Evolutionary conservation across 2,888 invertebrate species (phyloP), one percentile per base, ranked within the genome.

Genomic region (Diadromus collaris): DNA sequence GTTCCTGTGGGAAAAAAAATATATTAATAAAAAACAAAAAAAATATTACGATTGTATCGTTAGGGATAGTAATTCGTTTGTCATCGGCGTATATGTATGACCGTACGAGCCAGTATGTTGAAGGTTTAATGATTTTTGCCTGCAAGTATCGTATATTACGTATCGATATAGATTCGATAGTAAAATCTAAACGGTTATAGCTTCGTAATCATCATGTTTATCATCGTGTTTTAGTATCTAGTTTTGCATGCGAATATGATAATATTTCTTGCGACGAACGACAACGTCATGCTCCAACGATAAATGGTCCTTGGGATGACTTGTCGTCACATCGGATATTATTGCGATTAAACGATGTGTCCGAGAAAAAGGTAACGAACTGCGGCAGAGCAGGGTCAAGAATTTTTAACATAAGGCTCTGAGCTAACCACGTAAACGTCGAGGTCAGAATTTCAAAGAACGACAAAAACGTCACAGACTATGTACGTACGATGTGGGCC

Each of bases 41-140:
- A 38, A 64, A 68, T 56, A 69, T 27, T 63, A 38, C 61, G 27
- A 51, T 67, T 56, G n/a, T 78, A 77, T 74, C 63, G 32, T 21
- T 77, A 80, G 77, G 65, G 74, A 77, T 77, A 77, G 74, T 54
- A 51, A 77, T 74, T 74, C 73, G 70, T 74, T 77, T 77, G 13
- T 74, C 46, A 71, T 80, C 74, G 70, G 61, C 77, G 61, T 74
- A 70, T 13, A 29, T n/a, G n/a, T 54, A 61, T 54, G 72, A 64
- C 58, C 76, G 64, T 76, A 41, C 60, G 77, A 77, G 80, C 80
- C 80, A 80, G 80, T 80, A 74, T 65, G 73, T 76, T 60, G 54
- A 76, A 76, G 73, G 65, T 69, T 80, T 70, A 48, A 69, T 72
- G 60, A 73, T 76, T 70, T 67, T 56, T 29, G 63, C 46, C 79